Conservation (phyloP, 2,113 vertebrate species). For the Perccottus glenii region DNA sequence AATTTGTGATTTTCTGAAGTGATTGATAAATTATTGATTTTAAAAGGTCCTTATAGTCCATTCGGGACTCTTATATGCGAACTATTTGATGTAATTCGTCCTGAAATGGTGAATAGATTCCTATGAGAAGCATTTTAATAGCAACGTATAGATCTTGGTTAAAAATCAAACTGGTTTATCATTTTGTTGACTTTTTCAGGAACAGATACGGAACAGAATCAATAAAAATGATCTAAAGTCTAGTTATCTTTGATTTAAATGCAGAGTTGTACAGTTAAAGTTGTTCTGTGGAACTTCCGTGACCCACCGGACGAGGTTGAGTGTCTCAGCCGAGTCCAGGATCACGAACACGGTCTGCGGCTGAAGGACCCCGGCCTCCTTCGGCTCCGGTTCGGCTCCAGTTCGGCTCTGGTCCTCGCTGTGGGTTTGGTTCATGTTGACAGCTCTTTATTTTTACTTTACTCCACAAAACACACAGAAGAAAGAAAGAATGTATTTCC, state of each 20-base stretch:
- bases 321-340: conserved; percentile 71
- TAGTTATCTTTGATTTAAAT: not conserved
- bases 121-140: too few species aligned
- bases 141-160: too few species aligned
- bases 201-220: too few species aligned
- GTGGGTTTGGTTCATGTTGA: conserved; percentile 37
- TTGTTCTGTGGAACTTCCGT: not conserved
- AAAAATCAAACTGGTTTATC: too few species aligned
- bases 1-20: too few species aligned
- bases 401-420: conserved; percentile 22
- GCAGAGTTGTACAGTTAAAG: conserved; percentile 1
- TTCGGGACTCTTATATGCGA: too few species aligned
- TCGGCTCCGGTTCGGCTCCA: conserved; percentile 23
- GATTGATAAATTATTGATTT: too few species aligned
- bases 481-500: conserved; percentile 1
- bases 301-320: conserved; percentile 72
- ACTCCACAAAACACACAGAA: not conserved
- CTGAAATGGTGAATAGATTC: too few species aligned
- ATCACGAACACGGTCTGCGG: conserved; percentile 79
- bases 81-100: too few species aligned
- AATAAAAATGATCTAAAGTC: too few species aligned
- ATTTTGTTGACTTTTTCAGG: too few species aligned
- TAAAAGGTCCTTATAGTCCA: too few species aligned
- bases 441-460: conserved; percentile 25
- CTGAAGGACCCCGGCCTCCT: conserved; percentile 32